Evolutionary conservation across 2,113 vertebrate genomes (phyloP).

Genomic region (Lathamus discolor): DNA sequence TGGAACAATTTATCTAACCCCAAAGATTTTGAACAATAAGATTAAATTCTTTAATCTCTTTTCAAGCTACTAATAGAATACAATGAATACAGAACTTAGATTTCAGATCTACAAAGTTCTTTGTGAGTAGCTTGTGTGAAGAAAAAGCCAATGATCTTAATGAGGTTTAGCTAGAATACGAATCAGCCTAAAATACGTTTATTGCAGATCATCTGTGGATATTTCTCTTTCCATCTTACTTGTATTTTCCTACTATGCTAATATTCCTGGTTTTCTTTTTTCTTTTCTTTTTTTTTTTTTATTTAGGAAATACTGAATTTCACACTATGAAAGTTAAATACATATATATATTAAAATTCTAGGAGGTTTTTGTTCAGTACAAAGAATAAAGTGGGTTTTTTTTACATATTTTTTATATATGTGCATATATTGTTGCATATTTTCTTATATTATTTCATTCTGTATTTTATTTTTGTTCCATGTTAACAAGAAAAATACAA

Average conservation of each 20-base stretch:
- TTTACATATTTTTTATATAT: neutral
- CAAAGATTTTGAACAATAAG: neutral
- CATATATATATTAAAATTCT: neutral
- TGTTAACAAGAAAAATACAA: neutral
- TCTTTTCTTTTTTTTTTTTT: no score
- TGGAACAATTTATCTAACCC: neutral
- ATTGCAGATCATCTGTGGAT: no score
- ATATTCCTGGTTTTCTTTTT: neutral
- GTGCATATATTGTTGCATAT: neutral
- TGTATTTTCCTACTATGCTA: neutral
- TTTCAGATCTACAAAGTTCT: neutral
- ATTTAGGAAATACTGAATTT: neutral
- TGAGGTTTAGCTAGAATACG: neutral
- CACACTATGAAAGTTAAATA: neutral
- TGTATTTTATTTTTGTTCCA: neutral
- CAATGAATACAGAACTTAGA: neutral
- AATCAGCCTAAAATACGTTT: neutral
- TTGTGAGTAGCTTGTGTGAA: neutral
- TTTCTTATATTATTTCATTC: neutral
- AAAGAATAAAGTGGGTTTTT: neutral
- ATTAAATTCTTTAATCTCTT: neutral
- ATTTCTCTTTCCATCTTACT: neutral
- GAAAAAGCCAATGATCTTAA: neutral
- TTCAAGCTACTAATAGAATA: neutral
- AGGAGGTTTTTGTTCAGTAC: neutral